Conservation (phyloP, 1,140 invertebrate species). For the Apis laboriosa region DNA sequence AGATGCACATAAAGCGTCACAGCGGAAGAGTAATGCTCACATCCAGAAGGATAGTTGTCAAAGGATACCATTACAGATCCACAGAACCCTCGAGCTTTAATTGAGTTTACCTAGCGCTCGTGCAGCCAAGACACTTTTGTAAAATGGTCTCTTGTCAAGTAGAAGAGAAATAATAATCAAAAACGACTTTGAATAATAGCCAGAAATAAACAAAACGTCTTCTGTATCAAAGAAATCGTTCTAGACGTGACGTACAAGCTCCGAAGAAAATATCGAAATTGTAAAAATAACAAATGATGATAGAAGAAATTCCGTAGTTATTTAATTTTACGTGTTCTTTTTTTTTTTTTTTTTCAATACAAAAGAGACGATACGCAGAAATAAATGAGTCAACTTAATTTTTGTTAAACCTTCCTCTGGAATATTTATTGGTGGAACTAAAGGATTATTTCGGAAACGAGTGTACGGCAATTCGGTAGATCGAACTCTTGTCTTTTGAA, state of each 20-base stretch:
- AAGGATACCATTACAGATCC: conserved; percentile 7
- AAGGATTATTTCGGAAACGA: background rate
- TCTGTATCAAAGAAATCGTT: background rate
- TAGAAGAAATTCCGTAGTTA: no score
- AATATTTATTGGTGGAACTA: background rate
- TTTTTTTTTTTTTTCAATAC: no score
- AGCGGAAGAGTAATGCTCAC: conserved; percentile 11
- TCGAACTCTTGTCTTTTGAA: conserved; percentile 9
- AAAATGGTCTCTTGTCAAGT: conserved; percentile 21
- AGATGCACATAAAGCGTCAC: background rate
- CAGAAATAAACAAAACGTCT: conserved; percentile 58
- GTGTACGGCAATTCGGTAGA: background rate
- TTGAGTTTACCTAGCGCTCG: conserved; percentile 57
- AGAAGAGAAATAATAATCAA: conserved; percentile 49
- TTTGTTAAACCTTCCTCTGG: background rate
- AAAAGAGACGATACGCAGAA: no score
- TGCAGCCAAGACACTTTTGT: conserved; percentile 34
- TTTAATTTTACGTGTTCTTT: no score
- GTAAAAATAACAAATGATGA: no score
- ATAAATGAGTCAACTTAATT: no score
- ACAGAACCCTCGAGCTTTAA: conserved; percentile 50
- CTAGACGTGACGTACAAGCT: background rate
- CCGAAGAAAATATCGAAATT: background rate
- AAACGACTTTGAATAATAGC: conserved; percentile 16
- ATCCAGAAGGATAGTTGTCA: conserved; percentile 2